Evolutionary conservation across 2,888 invertebrate species (phyloP).

Genomic region (Andrena flavipes): DNA sequence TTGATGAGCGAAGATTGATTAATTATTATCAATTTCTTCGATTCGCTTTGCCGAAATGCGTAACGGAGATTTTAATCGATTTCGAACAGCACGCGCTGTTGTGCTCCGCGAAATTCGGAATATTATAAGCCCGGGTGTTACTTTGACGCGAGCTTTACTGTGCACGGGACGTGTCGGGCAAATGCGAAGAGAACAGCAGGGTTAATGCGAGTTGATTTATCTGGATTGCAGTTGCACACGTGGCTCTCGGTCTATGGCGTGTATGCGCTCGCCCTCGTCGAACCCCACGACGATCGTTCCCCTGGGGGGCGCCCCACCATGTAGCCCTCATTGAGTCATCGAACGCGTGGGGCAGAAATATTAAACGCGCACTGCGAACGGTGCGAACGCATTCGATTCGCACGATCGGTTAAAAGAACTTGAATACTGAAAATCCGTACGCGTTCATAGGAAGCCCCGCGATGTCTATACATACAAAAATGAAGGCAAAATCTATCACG

Average conservation of each 20-base stretch:
- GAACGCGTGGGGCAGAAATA: constrained; percentile 52
- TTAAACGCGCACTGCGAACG: constrained; percentile 24
- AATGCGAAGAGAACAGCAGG: constrained; percentile 38
- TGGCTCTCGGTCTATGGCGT: constrained; percentile 35
- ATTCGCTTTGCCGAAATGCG: not conserved
- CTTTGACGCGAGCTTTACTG: constrained; percentile 1
- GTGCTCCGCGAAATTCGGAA: not conserved
- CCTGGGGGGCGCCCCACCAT: constrained; percentile 44
- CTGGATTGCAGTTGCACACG: constrained; percentile 52
- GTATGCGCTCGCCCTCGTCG: constrained; percentile 20
- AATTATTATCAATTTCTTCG: too few species aligned
- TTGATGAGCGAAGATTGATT: too few species aligned
- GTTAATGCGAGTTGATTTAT: constrained; percentile 59
- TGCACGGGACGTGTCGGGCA: not conserved
- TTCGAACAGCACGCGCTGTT: not conserved
- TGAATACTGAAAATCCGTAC: not conserved
- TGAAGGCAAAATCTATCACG: not conserved
- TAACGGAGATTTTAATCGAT: not conserved
- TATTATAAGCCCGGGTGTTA: not conserved
- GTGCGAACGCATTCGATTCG: constrained; percentile 25
- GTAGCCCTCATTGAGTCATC: constrained; percentile 65
- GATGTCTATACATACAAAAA: not conserved
- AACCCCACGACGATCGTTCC: constrained; percentile 54
- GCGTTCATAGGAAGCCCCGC: too few species aligned
- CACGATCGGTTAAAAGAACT: constrained; percentile 23